Evolutionary conservation across 2,888 invertebrate species (phyloP).

Genomic region (Ectemnius continuus): DNA sequence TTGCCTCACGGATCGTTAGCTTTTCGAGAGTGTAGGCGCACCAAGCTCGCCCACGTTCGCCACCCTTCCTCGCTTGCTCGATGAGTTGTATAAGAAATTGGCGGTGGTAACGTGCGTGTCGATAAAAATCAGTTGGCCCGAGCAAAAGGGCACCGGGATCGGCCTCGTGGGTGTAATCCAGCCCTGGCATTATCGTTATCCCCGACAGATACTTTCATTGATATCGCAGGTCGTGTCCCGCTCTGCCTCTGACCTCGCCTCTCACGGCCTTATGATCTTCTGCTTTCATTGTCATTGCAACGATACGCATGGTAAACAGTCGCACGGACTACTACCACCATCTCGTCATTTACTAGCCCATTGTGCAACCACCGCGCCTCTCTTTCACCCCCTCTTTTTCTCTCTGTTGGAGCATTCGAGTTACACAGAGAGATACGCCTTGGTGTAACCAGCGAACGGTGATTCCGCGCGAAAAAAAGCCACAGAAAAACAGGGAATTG

Average conservation of each 20-base stretch:
- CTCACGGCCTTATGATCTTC: conserved; percentile 8
- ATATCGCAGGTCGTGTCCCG: conserved; percentile 38
- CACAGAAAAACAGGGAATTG: too few species aligned
- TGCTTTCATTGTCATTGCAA: conserved; percentile 19
- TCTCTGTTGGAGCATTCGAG: too few species aligned
- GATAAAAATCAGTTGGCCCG: conserved; percentile 67
- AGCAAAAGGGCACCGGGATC: conserved; percentile 51
- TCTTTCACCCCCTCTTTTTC: too few species aligned
- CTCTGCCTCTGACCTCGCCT: conserved; percentile 17
- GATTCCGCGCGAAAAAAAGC: too few species aligned
- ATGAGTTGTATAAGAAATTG: conserved; percentile 56
- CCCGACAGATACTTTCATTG: conserved; percentile 56
- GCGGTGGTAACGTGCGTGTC: conserved; percentile 44
- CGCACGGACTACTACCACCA: conserved; percentile 23
- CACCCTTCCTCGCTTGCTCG: conserved; percentile 17
- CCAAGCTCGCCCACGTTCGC: conserved; percentile 1
- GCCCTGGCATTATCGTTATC: conserved; percentile 59
- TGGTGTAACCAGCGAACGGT: too few species aligned
- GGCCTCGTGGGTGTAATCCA: conserved; percentile 55
- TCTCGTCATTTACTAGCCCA: too few species aligned
- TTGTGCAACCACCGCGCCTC: too few species aligned
- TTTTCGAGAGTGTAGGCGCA: conserved; percentile 38
- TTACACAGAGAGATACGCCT: too few species aligned
- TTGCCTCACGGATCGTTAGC: conserved; percentile 47
- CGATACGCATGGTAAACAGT: conserved; percentile 18